A percentile compares a stretch with the other conserved stretches of the same genome.
Conservation (phyloP, 1,140 invertebrate genomes). For the Calosoma granatense region DNA sequence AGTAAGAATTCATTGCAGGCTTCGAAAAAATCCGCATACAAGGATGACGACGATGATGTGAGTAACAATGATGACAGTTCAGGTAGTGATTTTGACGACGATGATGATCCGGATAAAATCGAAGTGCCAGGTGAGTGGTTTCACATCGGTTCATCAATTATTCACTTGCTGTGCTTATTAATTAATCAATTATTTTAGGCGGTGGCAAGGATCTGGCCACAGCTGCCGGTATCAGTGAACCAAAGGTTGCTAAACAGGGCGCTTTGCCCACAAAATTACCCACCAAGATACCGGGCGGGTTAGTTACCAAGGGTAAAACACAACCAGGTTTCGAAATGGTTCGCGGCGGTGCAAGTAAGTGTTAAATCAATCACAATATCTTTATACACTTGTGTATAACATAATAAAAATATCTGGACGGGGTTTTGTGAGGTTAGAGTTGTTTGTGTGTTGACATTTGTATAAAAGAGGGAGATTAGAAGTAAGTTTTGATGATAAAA, state of each 20-base stretch:
- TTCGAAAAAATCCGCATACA: neutral
- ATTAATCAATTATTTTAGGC: conserved; percentile 39
- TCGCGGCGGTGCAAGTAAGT: conserved; percentile 14
- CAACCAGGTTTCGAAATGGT: conserved; percentile 38
- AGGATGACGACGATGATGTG: neutral
- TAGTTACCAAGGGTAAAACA: conserved; percentile 40
- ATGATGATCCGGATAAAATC: conserved; percentile 82
- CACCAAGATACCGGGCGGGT: conserved; percentile 38
- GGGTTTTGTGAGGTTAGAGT: conserved; percentile 5
- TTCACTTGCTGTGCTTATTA: conserved; percentile 1
- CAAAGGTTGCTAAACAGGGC: conserved; percentile 24
- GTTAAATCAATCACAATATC: neutral
- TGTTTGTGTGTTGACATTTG: neutral
- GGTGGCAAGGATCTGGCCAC: conserved; percentile 71
- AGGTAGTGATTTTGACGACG: conserved; percentile 74
- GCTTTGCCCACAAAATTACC: conserved; percentile 9
- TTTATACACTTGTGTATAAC: neutral
- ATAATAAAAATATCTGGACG: neutral
- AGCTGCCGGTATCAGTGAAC: conserved; percentile 47
- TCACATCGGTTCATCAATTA: conserved; percentile 10
- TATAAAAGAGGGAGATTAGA: neutral
- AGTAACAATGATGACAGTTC: conserved; percentile 47
- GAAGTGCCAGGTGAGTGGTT: conserved; percentile 80
- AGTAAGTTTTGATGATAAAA: too few relatives aligned
- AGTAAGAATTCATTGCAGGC: too few relatives aligned